Conservation (phyloP, 1,140 invertebrate genomes). For the Musca vetustissima region DNA sequence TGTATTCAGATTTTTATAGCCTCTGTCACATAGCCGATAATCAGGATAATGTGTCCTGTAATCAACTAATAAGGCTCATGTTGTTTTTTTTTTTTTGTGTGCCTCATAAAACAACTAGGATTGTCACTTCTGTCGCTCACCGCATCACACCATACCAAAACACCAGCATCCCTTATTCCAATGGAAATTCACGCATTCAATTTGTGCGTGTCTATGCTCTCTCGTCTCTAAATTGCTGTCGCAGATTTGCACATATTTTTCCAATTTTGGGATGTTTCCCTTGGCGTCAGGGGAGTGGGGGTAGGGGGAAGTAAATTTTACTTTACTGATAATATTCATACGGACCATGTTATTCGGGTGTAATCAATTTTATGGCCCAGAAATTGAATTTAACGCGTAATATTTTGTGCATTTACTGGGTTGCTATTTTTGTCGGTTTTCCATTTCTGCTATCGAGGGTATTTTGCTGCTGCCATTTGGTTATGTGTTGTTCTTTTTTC, state of each 20-base stretch:
- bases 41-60: slow-evolving; percentile 57
- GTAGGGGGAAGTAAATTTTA: neutral
- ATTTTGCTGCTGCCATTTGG: too few species aligned
- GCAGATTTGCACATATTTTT: too few species aligned
- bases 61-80: slow-evolving; percentile 56
- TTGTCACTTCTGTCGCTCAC: neutral
- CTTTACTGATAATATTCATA: too few species aligned
- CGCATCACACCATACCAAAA: too few species aligned
- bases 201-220: too few species aligned
- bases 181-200: too few species aligned
- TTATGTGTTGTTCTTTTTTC: slow-evolving; percentile 3
- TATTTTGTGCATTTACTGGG: slow-evolving; percentile 36
- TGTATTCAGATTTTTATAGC: too few species aligned
- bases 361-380: slow-evolving; percentile 25
- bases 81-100: slow-evolving; percentile 31
- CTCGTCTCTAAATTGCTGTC: neutral
- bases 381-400: slow-evolving; percentile 56
- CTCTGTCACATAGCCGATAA: slow-evolving; percentile 35
- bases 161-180: too few species aligned
- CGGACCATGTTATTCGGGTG: neutral
- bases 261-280: too few species aligned
- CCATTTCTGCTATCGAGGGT: neutral
- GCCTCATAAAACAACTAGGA: neutral
- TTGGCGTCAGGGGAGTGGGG: neutral
- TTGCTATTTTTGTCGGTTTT: slow-evolving; percentile 17